Conservation (phyloP, 2,888 invertebrate genomes). For the Napeogenes sylphis region DNA sequence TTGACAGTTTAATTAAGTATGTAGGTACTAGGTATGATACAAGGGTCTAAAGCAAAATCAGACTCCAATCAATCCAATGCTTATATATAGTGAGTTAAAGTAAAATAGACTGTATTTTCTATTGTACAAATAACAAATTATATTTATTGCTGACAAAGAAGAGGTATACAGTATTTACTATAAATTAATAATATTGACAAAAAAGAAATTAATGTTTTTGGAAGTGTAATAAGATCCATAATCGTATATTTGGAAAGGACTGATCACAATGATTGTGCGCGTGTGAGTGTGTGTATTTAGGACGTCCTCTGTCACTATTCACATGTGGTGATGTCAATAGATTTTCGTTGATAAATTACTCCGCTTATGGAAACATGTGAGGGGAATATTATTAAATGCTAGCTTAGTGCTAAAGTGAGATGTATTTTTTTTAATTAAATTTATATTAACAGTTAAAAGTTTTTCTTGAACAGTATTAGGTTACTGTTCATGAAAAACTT, state of each 20-base stretch:
- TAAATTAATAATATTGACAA: too few relatives aligned
- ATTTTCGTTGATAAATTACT: slow-evolving; percentile 42
- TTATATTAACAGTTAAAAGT: too few relatives aligned
- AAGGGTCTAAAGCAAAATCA: slow-evolving; percentile 46
- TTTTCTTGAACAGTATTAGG: too few relatives aligned
- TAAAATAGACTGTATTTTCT: neutral
- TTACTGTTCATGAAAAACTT: too few relatives aligned
- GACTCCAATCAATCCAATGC: slow-evolving; percentile 44
- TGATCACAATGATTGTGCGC: too few relatives aligned
- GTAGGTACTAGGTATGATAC: slow-evolving; percentile 40
- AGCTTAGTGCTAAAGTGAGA: too few relatives aligned
- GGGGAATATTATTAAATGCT: too few relatives aligned
- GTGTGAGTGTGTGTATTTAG: slow-evolving; percentile 37
- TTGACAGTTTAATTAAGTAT: slow-evolving; percentile 55
- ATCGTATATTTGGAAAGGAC: too few relatives aligned
- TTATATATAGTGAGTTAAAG: slow-evolving; percentile 29
- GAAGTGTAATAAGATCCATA: too few relatives aligned
- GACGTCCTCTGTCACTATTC: slow-evolving; percentile 42
- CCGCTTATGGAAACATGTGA: slow-evolving; percentile 16
- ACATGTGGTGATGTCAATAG: slow-evolving; percentile 41
- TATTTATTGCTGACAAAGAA: neutral
- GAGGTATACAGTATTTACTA: neutral
- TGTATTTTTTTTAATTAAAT: too few relatives aligned
- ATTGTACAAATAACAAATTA: neutral
- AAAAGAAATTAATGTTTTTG: too few relatives aligned